These are phyloP conservation scores for Antheraea assamensis DNA, from an alignment of 2,888 invertebrate genomes.

Conservation along the genomic window DNA sequence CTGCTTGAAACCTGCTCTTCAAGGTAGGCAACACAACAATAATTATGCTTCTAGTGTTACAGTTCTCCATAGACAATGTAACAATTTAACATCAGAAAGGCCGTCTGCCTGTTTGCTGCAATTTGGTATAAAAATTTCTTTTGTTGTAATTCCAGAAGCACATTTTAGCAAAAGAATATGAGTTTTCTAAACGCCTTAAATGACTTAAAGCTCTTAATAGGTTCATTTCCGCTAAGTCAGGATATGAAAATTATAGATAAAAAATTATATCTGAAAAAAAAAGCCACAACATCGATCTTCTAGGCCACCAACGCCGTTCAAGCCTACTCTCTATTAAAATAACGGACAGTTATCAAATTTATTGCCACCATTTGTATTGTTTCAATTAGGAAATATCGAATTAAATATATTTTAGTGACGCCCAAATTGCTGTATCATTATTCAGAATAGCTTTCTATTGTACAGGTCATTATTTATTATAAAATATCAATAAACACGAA, in stretches of 20 bases:
- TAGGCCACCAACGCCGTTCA: constrained; percentile 66
- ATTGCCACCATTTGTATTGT: constrained; percentile 68
- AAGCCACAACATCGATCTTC: constrained; percentile 52
- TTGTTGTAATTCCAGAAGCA: no score
- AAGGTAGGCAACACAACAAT: no score
- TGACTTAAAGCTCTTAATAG: no score
- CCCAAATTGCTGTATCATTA: constrained; percentile 75
- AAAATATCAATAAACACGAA: constrained; percentile 65
- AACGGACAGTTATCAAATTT: constrained; percentile 62
- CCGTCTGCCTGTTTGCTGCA: no score
- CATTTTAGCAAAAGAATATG: no score
- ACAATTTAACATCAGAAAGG: no score
- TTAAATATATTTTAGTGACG: constrained; percentile 68
- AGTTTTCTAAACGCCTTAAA: neutral
- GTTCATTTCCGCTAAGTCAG: no score
- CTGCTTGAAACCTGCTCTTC: no score
- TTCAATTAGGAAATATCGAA: constrained; percentile 76
- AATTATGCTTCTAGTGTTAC: no score
- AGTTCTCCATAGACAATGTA: no score
- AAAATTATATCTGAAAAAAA: constrained; percentile 38
- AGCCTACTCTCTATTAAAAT: constrained; percentile 61
- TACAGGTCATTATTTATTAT: constrained; percentile 63
- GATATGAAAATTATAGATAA: constrained; percentile 25
- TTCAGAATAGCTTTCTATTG: constrained; percentile 68
- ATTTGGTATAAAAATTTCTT: no score